Evolutionary conservation across 2,797 vertebrate species (phyloP).

Genomic region (Melanotaenia maccullochi): DNA sequence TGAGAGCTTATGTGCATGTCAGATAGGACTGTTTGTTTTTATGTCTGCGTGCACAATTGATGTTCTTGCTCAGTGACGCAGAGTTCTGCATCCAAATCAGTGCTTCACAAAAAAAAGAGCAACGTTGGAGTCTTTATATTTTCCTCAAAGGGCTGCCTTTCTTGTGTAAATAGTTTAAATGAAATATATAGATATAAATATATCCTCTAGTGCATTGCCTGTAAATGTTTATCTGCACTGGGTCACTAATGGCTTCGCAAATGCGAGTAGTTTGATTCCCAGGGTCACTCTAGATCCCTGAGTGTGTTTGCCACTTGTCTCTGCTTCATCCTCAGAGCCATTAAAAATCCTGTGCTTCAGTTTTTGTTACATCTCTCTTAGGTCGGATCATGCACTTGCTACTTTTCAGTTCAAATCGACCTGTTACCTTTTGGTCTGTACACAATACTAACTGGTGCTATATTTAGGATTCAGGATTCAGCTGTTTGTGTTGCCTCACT

Average conservation of each 20-base stretch:
- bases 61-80: slow-evolving; percentile 55
- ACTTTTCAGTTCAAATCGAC: slow-evolving; percentile 56
- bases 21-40: slow-evolving; percentile 55
- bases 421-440: slow-evolving; percentile 70
- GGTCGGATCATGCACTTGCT: slow-evolving; percentile 55
- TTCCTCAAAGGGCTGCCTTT: slow-evolving; percentile 92
- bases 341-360: slow-evolving; percentile 29
- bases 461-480: slow-evolving; percentile 81
- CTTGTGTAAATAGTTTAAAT: slow-evolving; percentile 87
- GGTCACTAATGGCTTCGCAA: slow-evolving; percentile 61
- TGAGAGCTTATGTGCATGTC: slow-evolving; percentile 68
- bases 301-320: slow-evolving; percentile 50
- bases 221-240: slow-evolving; percentile 83
- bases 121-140: slow-evolving; percentile 82
- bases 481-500: slow-evolving; percentile 78
- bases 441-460: slow-evolving; percentile 90
- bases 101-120: slow-evolving; percentile 82
- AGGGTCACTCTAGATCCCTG: slow-evolving; percentile 43
- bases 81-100: slow-evolving; percentile 79
- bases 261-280: slow-evolving; percentile 53
- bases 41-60: slow-evolving; percentile 62
- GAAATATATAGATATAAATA: slow-evolving; percentile 78
- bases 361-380: slow-evolving; percentile 50
- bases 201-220: slow-evolving; percentile 86
- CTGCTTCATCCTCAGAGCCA: slow-evolving; percentile 54